Evolutionary conservation across 2,113 vertebrate species (phyloP).

Genomic region (Nerophis ophidion): DNA sequence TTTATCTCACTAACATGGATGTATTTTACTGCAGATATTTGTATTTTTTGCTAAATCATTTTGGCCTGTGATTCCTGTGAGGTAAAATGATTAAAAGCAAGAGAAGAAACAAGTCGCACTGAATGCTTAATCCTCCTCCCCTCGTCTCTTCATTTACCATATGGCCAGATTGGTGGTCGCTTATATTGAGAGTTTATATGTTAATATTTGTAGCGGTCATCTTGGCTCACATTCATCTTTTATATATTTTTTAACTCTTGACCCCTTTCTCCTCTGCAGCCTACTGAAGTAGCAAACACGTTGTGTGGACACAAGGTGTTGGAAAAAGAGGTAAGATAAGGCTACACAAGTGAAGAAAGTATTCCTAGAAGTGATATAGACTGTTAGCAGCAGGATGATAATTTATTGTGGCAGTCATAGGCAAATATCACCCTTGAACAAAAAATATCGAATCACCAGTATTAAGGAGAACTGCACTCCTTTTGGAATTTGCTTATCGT

Average conservation of each 20-base stretch:
- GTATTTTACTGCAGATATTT: neutral
- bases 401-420: conserved; percentile 2
- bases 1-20: neutral
- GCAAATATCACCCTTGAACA: neutral
- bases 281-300: conserved; percentile 69
- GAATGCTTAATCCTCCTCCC: neutral
- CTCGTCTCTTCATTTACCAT: conserved; percentile 9
- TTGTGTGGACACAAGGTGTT: conserved; percentile 67
- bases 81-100: neutral
- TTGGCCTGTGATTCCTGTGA: neutral
- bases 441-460: too few relatives aligned
- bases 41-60: neutral
- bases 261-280: conserved; percentile 38
- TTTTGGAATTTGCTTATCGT: too few relatives aligned
- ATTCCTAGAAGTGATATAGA: neutral
- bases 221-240: neutral
- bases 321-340: conserved; percentile 49
- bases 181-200: conserved; percentile 2
- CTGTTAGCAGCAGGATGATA: neutral
- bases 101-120: neutral
- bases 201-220: neutral
- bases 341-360: too few relatives aligned
- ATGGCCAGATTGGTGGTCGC: conserved; percentile 2
- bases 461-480: too few relatives aligned
- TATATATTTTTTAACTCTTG: neutral